Evolutionary conservation across 2,113 vertebrate genomes (phyloP).

Genomic region (Nyctibius bracteatus): DNA sequence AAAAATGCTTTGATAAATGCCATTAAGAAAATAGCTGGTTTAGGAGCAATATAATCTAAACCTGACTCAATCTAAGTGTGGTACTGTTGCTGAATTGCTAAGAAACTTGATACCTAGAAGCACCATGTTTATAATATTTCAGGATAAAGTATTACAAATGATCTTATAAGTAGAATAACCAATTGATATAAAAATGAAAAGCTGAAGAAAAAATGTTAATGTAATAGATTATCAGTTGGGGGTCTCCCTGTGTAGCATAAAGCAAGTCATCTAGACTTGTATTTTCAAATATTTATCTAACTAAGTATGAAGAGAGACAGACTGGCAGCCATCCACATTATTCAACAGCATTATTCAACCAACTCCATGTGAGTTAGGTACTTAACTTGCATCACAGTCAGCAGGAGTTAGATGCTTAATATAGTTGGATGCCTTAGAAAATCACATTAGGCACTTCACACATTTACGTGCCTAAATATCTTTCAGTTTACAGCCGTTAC

Average conservation of each 20-base stretch:
- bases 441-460: neutral
- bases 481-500: neutral
- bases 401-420: slow-evolving; percentile 4
- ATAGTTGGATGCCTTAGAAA: slow-evolving; percentile 2
- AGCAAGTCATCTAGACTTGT: neutral
- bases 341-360: neutral
- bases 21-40: slow-evolving; percentile 23
- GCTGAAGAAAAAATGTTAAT: neutral
- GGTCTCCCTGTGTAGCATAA: neutral
- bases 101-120: neutral
- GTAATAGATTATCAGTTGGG: neutral
- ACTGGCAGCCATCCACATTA: neutral
- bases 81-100: neutral
- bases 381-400: neutral
- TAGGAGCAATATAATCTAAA: neutral
- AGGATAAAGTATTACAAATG: neutral
- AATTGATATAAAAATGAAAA: neutral
- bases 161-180: neutral
- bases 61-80: neutral
- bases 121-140: neutral
- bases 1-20: slow-evolving; percentile 21
- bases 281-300: slow-evolving; percentile 10
- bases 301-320: neutral
- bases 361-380: neutral
- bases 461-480: neutral